Conservation (phyloP, 2,888 invertebrate species). For the Rosalia funebris region DNA sequence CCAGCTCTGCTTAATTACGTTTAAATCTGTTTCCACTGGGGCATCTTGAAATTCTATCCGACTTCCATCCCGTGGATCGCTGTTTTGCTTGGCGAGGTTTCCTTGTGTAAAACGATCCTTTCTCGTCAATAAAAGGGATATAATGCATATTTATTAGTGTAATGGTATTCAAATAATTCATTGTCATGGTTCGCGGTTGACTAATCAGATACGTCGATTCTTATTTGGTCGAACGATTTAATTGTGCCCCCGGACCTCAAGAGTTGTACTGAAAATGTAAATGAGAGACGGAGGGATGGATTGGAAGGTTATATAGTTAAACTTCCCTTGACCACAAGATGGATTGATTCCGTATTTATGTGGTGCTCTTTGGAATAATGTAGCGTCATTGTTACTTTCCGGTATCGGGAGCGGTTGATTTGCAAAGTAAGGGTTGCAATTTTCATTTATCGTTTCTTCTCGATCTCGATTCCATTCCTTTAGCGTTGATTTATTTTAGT, state of each 20-base stretch:
- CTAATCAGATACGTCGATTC: conserved; percentile 49
- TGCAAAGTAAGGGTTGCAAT: conserved; percentile 40
- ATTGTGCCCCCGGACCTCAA: conserved; percentile 51
- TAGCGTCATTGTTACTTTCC: conserved; percentile 54
- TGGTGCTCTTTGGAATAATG: conserved; percentile 54
- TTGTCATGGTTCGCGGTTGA: conserved; percentile 45
- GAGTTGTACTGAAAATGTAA: conserved; percentile 54
- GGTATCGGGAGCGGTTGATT: conserved; percentile 2
- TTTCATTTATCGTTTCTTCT: conserved; percentile 37
- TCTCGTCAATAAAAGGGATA: background rate
- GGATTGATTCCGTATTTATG: conserved; percentile 56
- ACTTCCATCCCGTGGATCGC: no score
- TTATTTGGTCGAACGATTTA: conserved; percentile 53
- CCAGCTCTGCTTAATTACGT: no score
- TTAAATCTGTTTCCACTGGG: no score
- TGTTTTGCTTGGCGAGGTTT: no score
- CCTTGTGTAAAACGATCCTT: no score
- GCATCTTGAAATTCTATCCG: no score
- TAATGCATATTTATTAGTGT: conserved; percentile 24
- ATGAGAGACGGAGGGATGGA: conserved; percentile 50
- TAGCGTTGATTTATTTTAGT: conserved; percentile 27
- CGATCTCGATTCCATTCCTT: conserved; percentile 36
- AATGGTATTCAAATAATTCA: conserved; percentile 44
- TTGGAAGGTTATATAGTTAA: conserved; percentile 39
- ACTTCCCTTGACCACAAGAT: conserved; percentile 57